Conservation (phyloP, 2,888 invertebrate species). For the Rhingia rostrata region DNA sequence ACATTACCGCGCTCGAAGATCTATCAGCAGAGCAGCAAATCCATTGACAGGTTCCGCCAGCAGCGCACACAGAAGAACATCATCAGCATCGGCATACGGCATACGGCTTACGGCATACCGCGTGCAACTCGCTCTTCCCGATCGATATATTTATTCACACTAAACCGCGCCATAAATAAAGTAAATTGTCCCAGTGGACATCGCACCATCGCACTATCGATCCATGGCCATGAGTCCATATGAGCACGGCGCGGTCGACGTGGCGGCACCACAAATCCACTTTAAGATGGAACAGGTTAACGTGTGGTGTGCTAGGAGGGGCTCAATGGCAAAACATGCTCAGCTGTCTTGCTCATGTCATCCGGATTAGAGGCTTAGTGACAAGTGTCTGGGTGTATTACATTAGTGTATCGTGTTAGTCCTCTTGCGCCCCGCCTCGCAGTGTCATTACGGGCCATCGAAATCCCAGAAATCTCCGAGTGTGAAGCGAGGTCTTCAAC, state of each 20-base stretch:
- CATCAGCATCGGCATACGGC: background rate
- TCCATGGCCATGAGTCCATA: slow-evolving; percentile 63
- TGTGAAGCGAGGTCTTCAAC: slow-evolving; percentile 62
- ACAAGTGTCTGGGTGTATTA: slow-evolving; percentile 75
- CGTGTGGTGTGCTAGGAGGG: slow-evolving; percentile 43
- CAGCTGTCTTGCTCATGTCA: slow-evolving; percentile 74
- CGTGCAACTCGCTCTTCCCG: slow-evolving; percentile 11
- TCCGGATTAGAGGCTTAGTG: slow-evolving; percentile 74
- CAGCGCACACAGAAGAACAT: slow-evolving; percentile 33
- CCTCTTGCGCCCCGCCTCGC: slow-evolving; percentile 1
- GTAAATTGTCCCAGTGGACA: slow-evolving; percentile 74
- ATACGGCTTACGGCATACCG: background rate
- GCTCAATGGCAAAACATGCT: slow-evolving; percentile 74
- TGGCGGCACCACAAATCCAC: slow-evolving; percentile 2
- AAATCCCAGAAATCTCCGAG: slow-evolving; percentile 37
- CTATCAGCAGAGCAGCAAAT: slow-evolving; percentile 46
- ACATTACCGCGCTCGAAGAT: slow-evolving; percentile 59
- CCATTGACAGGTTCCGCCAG: slow-evolving; percentile 64
- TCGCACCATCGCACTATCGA: slow-evolving; percentile 20
- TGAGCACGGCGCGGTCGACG: slow-evolving; percentile 33
- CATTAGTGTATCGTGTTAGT: slow-evolving; percentile 73
- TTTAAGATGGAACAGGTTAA: slow-evolving; percentile 61
- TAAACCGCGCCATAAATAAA: slow-evolving; percentile 73
- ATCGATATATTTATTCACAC: slow-evolving; percentile 74
- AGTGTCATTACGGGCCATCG: slow-evolving; percentile 12